Conservation (phyloP, 92 coral and sea anemone species). For the Palythoa grandis region DNA sequence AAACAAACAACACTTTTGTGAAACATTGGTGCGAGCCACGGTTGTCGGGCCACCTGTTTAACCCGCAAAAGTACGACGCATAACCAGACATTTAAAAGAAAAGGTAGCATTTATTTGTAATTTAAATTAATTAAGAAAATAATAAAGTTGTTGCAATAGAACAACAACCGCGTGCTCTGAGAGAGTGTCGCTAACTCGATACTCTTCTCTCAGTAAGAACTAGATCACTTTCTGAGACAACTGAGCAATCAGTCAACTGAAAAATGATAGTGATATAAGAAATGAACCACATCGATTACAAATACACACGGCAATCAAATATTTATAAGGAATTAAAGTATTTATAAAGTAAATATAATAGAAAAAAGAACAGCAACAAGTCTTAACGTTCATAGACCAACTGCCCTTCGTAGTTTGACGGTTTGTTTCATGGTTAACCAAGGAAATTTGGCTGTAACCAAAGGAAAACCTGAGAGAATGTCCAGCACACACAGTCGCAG, state of each 20-base stretch:
- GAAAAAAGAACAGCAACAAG: not conserved
- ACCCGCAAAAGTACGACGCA: not conserved
- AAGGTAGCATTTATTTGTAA: not conserved
- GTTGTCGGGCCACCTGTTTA: not conserved
- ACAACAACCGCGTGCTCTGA: not conserved
- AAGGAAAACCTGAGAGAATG: not conserved
- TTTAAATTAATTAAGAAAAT: not conserved
- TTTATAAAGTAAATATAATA: not conserved
- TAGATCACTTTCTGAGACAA: not conserved
- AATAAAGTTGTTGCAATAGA: no score
- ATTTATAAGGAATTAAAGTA: constrained; percentile 5
- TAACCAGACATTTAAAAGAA: not conserved
- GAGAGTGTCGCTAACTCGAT: not conserved
- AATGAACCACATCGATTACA: not conserved
- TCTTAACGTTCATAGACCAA: not conserved
- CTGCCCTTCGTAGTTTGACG: not conserved
- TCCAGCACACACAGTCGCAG: not conserved
- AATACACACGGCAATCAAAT: constrained; percentile 6
- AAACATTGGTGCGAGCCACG: not conserved
- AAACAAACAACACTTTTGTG: not conserved
- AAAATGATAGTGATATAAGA: not conserved
- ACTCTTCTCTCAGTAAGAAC: not conserved
- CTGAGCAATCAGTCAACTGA: not conserved
- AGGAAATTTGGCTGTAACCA: not conserved
- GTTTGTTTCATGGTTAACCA: not conserved